Percentiles rank a stretch among this genome's conserved stretches.
Conservation (phyloP, 2,888 invertebrate species). For the Dasysyrphus albostriatus region DNA sequence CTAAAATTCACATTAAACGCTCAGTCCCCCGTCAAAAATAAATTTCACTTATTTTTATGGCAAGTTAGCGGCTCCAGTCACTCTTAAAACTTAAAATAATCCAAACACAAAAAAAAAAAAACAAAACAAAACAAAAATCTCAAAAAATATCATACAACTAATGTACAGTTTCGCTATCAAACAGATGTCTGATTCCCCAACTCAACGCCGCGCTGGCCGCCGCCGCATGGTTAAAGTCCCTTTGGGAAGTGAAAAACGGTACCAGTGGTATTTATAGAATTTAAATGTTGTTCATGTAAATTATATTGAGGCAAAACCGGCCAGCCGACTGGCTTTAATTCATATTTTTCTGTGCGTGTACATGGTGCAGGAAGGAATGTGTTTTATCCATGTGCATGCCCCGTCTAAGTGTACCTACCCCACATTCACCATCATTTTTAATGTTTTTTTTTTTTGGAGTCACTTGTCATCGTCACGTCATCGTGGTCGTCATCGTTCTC, state of each 20-base stretch:
- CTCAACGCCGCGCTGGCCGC: neutral
- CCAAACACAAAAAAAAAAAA: neutral
- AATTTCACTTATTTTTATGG: slow-evolving; percentile 43
- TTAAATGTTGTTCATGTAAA: slow-evolving; percentile 57
- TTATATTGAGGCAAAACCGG: slow-evolving; percentile 49
- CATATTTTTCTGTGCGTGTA: neutral
- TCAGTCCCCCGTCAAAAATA: slow-evolving; percentile 40
- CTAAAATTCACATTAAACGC: too few relatives aligned
- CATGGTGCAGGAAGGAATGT: neutral
- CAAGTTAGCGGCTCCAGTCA: slow-evolving; percentile 21
- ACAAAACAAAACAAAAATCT: too few relatives aligned
- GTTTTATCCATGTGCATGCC: neutral
- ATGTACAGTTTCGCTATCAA: slow-evolving; percentile 17
- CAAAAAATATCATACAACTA: neutral
- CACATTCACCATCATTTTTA: slow-evolving; percentile 35
- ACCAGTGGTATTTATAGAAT: slow-evolving; percentile 67
- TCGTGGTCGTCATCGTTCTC: slow-evolving; percentile 34
- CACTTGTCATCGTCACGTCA: slow-evolving; percentile 60
- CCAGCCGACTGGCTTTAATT: slow-evolving; percentile 20
- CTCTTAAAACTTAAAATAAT: slow-evolving; percentile 13
- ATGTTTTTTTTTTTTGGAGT: slow-evolving; percentile 49
- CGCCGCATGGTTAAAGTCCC: neutral
- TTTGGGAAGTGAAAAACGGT: slow-evolving; percentile 16
- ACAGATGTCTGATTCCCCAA: slow-evolving; percentile 22
- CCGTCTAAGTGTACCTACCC: slow-evolving; percentile 9